A percentile compares a stretch with the other conserved stretches of the same genome.
phyloP scores from a whole-genome alignment of 2,113 vertebrate genomes.

The Atherinomorus stipes region DNA sequence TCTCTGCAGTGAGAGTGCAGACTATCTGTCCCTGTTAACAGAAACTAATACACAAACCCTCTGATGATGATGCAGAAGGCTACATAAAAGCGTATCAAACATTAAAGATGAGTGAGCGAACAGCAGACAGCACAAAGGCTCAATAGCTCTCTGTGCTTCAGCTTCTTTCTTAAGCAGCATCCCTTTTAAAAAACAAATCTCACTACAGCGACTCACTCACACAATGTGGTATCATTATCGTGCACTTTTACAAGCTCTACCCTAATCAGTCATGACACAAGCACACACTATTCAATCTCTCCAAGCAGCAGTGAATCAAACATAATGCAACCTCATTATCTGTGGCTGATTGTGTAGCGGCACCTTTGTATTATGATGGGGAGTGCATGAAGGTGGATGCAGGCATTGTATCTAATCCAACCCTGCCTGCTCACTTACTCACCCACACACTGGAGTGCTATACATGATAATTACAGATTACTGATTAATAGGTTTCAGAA shows the following conservation, averaged over 20 bases:
- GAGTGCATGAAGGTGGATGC: constrained; percentile 64
- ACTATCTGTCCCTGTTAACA: constrained; percentile 24
- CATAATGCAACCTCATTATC: constrained; percentile 75
- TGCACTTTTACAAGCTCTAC: constrained; percentile 57
- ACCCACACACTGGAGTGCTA: constrained; percentile 43
- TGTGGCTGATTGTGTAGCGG: constrained; percentile 78
- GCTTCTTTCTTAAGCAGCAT: constrained; percentile 48
- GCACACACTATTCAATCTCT: constrained; percentile 73
- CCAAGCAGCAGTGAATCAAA: constrained; percentile 70
- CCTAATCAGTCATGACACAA: constrained; percentile 78
- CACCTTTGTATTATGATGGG: constrained; percentile 75
- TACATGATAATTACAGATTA: constrained; percentile 62
- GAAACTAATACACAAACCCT: constrained; percentile 27
- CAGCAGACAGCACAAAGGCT: constrained; percentile 51
- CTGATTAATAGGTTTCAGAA: constrained; percentile 58
- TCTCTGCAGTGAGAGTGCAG: constrained; percentile 2
- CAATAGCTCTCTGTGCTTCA: constrained; percentile 33
- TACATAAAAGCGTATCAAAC: constrained; percentile 70
- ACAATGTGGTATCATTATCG: constrained; percentile 72
- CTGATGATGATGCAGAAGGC: constrained; percentile 50
- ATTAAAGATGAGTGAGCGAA: constrained; percentile 58
- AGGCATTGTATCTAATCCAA: constrained; percentile 54
- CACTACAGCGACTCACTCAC: constrained; percentile 52
- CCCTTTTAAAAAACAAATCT: constrained; percentile 60
- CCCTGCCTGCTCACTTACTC: constrained; percentile 51